These are phyloP conservation scores for Magallana nippona DNA, from an alignment of 2,888 invertebrate genomes.

Conservation along the genomic window DNA sequence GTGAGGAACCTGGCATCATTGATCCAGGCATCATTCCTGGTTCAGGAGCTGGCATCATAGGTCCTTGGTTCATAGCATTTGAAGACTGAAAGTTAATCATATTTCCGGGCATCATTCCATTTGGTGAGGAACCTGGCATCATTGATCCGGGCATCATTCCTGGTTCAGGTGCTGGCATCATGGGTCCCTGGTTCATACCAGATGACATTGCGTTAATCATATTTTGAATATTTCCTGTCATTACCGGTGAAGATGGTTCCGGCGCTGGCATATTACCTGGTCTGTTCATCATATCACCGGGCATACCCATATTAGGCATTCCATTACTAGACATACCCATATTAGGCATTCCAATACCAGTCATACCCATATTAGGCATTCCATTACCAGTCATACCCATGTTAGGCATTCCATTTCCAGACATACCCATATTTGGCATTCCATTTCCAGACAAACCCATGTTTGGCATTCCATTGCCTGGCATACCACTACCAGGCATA, in stretches of 20 bases:
- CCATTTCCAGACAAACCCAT: background rate
- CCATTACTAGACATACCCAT: too few species aligned
- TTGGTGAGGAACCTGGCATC: background rate
- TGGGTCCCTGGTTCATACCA: background rate
- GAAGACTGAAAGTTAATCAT: background rate
- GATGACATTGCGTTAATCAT: background rate
- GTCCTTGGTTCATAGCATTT: background rate
- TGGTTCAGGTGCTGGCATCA: background rate
- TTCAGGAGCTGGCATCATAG: background rate
- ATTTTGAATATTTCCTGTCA: background rate
- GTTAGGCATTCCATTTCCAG: too few species aligned
- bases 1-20: background rate
- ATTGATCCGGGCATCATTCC: conserved; percentile 5
- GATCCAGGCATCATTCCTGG: background rate
- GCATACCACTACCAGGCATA: conserved; percentile 13
- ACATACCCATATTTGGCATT: too few species aligned
- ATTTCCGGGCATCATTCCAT: background rate
- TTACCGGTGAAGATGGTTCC: background rate
- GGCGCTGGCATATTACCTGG: background rate
- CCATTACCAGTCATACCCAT: background rate
- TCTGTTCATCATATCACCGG: background rate
- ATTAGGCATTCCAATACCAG: background rate
- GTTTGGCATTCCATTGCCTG: background rate
- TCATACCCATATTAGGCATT: background rate
- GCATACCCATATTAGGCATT: background rate